Conservation (phyloP, 1,140 invertebrate genomes). For the Odontomachus brunneus region DNA sequence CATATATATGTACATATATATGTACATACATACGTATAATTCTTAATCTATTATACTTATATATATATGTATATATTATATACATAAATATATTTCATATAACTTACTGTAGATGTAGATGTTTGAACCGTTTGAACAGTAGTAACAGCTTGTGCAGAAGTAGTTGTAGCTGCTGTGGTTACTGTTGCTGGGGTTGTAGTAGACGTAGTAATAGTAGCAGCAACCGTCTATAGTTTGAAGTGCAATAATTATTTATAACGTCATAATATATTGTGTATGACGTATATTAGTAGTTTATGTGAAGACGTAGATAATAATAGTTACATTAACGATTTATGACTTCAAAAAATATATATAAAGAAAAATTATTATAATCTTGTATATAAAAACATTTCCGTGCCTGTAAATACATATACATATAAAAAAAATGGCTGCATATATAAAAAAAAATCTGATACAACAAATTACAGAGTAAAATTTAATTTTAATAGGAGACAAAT, state of each 20-base stretch:
- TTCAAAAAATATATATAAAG: slow-evolving; percentile 13
- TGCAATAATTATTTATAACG: no score
- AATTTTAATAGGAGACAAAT: no score
- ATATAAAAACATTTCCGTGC: no score
- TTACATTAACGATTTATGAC: neutral
- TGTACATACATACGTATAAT: no score
- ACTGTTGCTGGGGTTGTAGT: slow-evolving; percentile 77
- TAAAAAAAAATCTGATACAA: no score
- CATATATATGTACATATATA: no score
- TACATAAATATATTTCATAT: slow-evolving; percentile 18
- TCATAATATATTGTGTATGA: neutral
- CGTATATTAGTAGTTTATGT: neutral
- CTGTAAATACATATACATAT: no score
- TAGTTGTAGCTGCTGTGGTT: slow-evolving; percentile 76
- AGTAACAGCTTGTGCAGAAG: slow-evolving; percentile 68
- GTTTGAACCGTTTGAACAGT: slow-evolving; percentile 78
- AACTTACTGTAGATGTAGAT: slow-evolving; percentile 79
- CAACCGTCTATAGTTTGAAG: slow-evolving; percentile 77
- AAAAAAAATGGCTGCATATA: no score
- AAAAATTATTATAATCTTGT: neutral
- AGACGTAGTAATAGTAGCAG: slow-evolving; percentile 79
- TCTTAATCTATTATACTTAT: no score
- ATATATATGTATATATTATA: no score
- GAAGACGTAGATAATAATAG: neutral
- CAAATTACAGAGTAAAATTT: no score